Evolutionary conservation across 53 echinoderm and acorn worm species (phyloP).

Genomic region (Holothuria leucospilota): DNA sequence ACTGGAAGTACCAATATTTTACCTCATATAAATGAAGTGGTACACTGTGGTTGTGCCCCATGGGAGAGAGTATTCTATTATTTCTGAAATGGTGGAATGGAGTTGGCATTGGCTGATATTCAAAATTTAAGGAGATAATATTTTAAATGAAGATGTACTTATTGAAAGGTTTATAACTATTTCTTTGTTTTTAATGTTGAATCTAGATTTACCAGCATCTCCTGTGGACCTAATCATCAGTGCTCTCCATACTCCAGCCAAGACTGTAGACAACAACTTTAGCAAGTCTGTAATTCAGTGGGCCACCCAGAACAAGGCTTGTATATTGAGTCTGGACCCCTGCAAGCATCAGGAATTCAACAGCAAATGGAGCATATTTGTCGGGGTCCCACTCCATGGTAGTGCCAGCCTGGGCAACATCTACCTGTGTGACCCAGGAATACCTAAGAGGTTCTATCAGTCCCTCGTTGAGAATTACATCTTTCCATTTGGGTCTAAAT

Average conservation of each 20-base stretch:
- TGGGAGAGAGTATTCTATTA: too few species aligned
- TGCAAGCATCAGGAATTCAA: conserved; percentile 70
- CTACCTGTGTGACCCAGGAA: conserved; percentile 80
- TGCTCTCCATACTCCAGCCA: conserved; percentile 79
- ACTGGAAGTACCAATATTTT: too few species aligned
- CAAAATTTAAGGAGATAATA: too few species aligned
- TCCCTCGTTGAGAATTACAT: conserved; percentile 56
- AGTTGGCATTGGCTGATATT: too few species aligned
- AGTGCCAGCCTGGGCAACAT: conserved; percentile 69
- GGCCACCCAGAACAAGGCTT: conserved; percentile 66
- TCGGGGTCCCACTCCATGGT: conserved; percentile 75
- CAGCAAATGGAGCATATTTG: conserved; percentile 80
- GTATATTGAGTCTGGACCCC: conserved; percentile 83
- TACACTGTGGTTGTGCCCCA: too few species aligned
- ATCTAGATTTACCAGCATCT: conserved; percentile 63
- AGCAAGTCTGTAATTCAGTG: conserved; percentile 73
- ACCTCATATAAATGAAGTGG: too few species aligned
- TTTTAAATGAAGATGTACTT: too few species aligned
- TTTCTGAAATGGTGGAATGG: too few species aligned
- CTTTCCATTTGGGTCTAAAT: conserved; percentile 67
- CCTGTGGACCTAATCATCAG: conserved; percentile 84
- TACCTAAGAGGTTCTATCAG: conserved; percentile 72
- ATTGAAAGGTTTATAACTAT: too few species aligned
- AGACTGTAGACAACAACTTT: conserved; percentile 75
- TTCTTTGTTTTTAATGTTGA: too few species aligned